A percentile compares a stretch with the other conserved stretches of the same genome.
phyloP scores from a whole-genome alignment of 2,888 invertebrate species.

The Saturnia pavonia region DNA sequence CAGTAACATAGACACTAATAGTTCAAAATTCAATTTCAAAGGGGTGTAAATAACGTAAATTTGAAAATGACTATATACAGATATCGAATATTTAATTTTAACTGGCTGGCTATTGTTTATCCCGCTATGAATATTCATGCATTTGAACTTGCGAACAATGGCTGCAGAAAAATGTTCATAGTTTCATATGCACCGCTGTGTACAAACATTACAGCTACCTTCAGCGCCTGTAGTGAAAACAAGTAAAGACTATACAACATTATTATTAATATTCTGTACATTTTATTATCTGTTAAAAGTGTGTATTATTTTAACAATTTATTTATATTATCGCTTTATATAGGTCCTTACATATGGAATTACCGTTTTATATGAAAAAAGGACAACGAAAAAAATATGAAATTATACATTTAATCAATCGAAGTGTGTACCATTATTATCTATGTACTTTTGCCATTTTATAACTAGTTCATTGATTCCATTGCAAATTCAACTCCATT shows the following conservation, averaged over 20 bases:
- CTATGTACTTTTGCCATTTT: too few species aligned
- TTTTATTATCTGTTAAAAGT: background rate
- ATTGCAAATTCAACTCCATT: too few species aligned
- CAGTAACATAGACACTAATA: background rate
- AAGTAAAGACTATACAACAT: background rate
- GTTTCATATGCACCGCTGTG: background rate
- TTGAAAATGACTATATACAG: background rate
- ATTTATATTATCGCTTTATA: too few species aligned
- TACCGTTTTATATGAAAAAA: too few species aligned
- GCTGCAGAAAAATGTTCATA: background rate
- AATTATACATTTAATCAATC: too few species aligned
- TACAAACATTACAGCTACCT: background rate
- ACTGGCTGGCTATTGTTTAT: constrained; percentile 5
- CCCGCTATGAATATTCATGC: background rate
- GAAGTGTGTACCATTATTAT: too few species aligned
- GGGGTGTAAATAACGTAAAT: background rate
- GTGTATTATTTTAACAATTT: background rate
- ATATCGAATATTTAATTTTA: background rate
- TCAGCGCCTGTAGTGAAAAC: background rate
- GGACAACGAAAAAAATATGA: too few species aligned
- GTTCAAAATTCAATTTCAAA: background rate
- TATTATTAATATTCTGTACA: background rate
- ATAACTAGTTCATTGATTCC: too few species aligned
- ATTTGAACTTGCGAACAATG: background rate
- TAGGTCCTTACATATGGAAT: too few species aligned